Percentiles rank a stretch among this genome's conserved stretches.
These are phyloP conservation scores for Gambusia affinis DNA, from an alignment of 2,113 vertebrate species.

Conservation along the genomic window DNA sequence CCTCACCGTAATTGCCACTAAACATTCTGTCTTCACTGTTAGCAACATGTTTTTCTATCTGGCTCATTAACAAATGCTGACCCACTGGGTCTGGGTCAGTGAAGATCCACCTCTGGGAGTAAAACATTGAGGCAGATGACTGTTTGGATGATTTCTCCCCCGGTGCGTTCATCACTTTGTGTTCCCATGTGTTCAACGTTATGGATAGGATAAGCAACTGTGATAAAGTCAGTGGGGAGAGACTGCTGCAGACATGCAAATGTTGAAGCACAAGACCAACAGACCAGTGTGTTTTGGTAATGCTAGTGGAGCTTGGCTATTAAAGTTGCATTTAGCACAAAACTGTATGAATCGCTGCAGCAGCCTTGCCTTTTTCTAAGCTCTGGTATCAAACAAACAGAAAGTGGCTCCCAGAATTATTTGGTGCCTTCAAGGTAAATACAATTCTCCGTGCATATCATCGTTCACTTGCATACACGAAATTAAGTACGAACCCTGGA, in stretches of 20 bases:
- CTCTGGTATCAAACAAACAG: slow-evolving; percentile 67
- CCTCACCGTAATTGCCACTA: slow-evolving; percentile 27
- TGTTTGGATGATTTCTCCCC: slow-evolving; percentile 71
- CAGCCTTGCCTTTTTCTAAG: slow-evolving; percentile 73
- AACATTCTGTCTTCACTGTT: slow-evolving; percentile 26
- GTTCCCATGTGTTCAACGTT: slow-evolving; percentile 44
- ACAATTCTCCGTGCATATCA: slow-evolving; percentile 76
- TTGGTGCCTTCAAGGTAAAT: slow-evolving; percentile 77
- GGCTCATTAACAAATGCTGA: slow-evolving; percentile 75
- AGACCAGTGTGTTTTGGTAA: slow-evolving; percentile 3
- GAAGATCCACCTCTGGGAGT: slow-evolving; percentile 60
- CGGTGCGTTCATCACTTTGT: slow-evolving; percentile 62
- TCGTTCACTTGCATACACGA: slow-evolving; percentile 76
- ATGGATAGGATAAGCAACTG: slow-evolving; percentile 59
- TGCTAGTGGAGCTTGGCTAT: slow-evolving; percentile 13
- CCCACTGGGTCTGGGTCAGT: slow-evolving; percentile 62
- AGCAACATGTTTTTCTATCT: slow-evolving; percentile 44
- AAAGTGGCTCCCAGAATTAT: slow-evolving; percentile 74
- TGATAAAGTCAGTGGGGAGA: slow-evolving; percentile 55
- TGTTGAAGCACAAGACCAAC: slow-evolving; percentile 10
- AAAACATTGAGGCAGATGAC: slow-evolving; percentile 65
- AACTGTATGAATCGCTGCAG: slow-evolving; percentile 40
- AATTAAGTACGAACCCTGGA: slow-evolving; percentile 80
- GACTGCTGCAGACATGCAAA: slow-evolving; percentile 50
- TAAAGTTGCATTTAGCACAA: slow-evolving; percentile 27